phyloP scores from a whole-genome alignment of 92 coral and sea anemone genomes.

The Muricea muricata region DNA sequence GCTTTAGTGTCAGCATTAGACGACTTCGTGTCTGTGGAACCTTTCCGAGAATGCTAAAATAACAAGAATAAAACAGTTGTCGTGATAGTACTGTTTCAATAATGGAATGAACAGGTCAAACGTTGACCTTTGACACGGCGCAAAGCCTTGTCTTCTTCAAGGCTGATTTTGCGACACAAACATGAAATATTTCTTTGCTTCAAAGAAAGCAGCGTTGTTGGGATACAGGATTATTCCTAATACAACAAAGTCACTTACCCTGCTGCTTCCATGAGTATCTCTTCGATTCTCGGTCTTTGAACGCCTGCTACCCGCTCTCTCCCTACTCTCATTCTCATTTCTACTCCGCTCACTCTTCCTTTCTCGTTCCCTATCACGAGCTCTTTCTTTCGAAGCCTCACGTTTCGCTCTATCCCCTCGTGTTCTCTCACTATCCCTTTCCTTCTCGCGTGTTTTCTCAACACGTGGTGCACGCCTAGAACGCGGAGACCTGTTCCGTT shows the following conservation, averaged over 20 bases:
- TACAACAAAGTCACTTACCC: conserved; percentile 59
- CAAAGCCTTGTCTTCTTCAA: neutral
- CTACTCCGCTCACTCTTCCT: conserved; percentile 62
- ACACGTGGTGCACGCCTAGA: conserved; percentile 7
- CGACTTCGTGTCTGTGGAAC: conserved; percentile 84
- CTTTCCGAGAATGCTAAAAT: conserved; percentile 32
- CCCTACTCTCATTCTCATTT: conserved; percentile 39
- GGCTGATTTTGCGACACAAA: neutral
- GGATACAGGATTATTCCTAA: too few species aligned
- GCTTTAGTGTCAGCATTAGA: conserved; percentile 80
- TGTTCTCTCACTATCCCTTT: conserved; percentile 40
- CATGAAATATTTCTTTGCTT: too few species aligned
- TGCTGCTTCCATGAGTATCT: conserved; percentile 71
- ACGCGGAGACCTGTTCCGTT: conserved; percentile 45
- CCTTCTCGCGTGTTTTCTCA: conserved; percentile 38
- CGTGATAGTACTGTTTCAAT: neutral
- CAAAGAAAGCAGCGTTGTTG: too few species aligned
- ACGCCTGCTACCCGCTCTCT: conserved; percentile 74
- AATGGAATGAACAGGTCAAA: neutral
- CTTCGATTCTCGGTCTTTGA: conserved; percentile 54
- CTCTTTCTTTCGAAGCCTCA: conserved; percentile 24
- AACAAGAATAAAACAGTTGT: neutral
- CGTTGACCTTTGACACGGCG: neutral
- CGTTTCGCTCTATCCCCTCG: conserved; percentile 55
- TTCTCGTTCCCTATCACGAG: conserved; percentile 35